Percentiles rank a stretch among this genome's conserved stretches.
Conservation (phyloP, 2,888 invertebrate species). For the Nasonovia ribisnigri region DNA sequence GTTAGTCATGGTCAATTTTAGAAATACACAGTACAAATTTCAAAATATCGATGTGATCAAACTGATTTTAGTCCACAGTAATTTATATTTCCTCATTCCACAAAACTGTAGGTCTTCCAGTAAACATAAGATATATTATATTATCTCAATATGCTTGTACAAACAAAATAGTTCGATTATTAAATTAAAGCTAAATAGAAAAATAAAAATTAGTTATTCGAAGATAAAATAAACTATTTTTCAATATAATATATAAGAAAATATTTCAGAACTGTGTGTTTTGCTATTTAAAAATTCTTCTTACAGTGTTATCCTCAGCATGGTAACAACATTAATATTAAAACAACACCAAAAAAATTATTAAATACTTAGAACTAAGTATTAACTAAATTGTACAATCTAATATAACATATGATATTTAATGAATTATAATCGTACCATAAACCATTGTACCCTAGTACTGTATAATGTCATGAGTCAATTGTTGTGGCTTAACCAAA, state of each 20-base stretch:
- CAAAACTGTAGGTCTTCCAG: background rate
- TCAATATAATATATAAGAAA: background rate
- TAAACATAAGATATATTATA: background rate
- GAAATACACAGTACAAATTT: background rate
- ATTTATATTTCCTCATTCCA: background rate
- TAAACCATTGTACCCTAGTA: too few relatives aligned
- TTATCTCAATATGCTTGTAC: background rate
- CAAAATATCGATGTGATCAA: background rate
- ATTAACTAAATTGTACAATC: too few relatives aligned
- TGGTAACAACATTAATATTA: background rate
- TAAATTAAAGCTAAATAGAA: background rate
- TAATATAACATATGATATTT: too few relatives aligned
- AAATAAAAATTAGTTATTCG: background rate
- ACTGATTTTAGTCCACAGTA: background rate
- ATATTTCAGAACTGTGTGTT: background rate
- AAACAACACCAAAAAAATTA: too few relatives aligned
- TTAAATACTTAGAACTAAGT: too few relatives aligned
- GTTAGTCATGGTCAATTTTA: background rate
- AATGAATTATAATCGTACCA: too few relatives aligned
- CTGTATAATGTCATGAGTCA: too few relatives aligned
- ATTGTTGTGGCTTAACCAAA: too few relatives aligned
- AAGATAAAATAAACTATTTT: background rate
- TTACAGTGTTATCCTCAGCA: background rate
- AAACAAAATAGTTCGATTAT: background rate
- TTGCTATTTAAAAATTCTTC: background rate